Base-by-base conservation (phyloP, 2,888 invertebrate species). In the Agrochola macilenta region DNA sequence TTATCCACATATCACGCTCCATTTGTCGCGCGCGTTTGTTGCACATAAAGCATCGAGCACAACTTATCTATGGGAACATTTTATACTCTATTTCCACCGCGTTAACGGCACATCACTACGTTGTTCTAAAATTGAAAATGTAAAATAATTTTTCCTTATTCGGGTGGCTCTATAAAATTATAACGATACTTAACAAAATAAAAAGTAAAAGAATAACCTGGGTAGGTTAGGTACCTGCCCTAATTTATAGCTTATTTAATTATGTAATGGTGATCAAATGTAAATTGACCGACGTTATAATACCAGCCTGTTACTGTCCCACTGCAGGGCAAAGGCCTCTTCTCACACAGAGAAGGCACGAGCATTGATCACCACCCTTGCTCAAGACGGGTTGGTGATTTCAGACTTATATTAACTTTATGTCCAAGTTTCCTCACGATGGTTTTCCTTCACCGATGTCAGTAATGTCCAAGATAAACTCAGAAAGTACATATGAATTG, bases 1-100 rank as follows among this genome's bases (percentile, higher is more conserved):
- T 87, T 92, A 91, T 91, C 91, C 87, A 87, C 87, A 88, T 87
- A 89, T 85, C 91, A 90, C 90, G 92, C 91, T 91, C 93, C 88
- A 93, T 91, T 93, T 93, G 89, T 84, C 87, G 76, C 86, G 76
- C 85, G 78, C 87, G 84, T 88, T 88, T 88, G 87, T 88, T 88
- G 85, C 87, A 79, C 87, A 76, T 83, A 78, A 88, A 88, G 88
- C 82, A 84, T 82, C 73, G 83, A 87, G 79, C 76, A 78, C 76
- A 68, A 74, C 76, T 81, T 87, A 86, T 88, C 86, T 83, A 75
- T 87, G 72, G 79, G 65, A 84, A 76, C 73, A 52, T 79, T 87
- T 70, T 76, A 86, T 79, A 78, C 74, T 76, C 73, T 81, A 81
- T 87, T 74, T 80, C 74, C 65, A 74, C 46, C 52, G 68, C 68